Evolutionary conservation across 1,140 invertebrate genomes (phyloP), one percentile per base, ranked within the genome.

Genomic region (Elymnias hypermnestra): DNA sequence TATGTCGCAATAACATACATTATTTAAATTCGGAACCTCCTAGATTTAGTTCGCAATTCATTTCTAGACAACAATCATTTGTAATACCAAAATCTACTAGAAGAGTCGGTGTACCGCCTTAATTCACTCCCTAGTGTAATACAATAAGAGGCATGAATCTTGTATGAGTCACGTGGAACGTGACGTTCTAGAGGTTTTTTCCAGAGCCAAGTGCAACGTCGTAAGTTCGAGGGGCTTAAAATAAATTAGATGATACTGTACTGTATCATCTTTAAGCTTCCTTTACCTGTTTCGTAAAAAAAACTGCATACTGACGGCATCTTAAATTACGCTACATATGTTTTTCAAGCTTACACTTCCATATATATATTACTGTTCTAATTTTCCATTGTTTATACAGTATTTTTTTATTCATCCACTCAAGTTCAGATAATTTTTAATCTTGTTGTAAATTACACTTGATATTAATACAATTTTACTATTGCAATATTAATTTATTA

Each of bases 151-250:
- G 37, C 49, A 70, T 70, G 60, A 72, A 72, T 66, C 35, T 72
- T 70, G 35, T 50, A 72, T 72, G 69, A 71, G 59, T 65, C 57
- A 66, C 55, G 50, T 65, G 57, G 39, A 62, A 53, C 23, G 35
- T n/a, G 3, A 26, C 7, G 39, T 61, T 57, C 43, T 50, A 63
- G 51, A 65, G 54, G 57, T 74, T 75, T 72, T 75, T 76, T 65
- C 54, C 59, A 67, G 52, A 70, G 59, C 59, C 71, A 69, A 77
- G 68, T 79, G 69, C 68, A 78, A 57, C 63, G 41, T 47, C 31
- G 44, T 74, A 78, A 81, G 81, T 74, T 82, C 75, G 74, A 62
- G 57, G 59, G 69, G 73, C 68, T 79, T 68, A 79, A 82, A 83
- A 82, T 81, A 76, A 84, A 84, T 84, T 84, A 81, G 74, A 76